Evolutionary conservation across 1,140 invertebrate genomes (phyloP).

Genomic region (Drosophila azteca): DNA sequence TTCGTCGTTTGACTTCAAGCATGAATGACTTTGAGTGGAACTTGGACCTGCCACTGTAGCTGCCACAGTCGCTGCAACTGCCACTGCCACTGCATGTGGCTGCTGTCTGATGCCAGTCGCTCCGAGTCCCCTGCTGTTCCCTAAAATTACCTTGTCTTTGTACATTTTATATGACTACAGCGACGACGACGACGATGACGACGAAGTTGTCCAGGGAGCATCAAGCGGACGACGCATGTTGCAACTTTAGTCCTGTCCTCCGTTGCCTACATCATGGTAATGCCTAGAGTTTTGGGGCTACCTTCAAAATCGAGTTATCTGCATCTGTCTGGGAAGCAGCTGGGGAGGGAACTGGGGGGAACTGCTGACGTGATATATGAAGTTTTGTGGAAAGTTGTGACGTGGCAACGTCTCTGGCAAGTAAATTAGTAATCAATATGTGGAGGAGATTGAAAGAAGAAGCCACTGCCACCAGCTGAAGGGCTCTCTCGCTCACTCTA

Average conservation of each 20-base stretch:
- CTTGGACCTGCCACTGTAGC: slow-evolving; percentile 43
- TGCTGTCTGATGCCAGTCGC: background rate
- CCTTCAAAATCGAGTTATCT: slow-evolving; percentile 60
- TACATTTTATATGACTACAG: slow-evolving; percentile 70
- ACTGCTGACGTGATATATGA: slow-evolving; percentile 36
- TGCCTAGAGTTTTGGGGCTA: slow-evolving; percentile 42
- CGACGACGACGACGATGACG: background rate
- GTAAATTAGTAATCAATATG: slow-evolving; percentile 76
- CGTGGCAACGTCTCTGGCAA: slow-evolving; percentile 28
- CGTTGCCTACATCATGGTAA: slow-evolving; percentile 44
- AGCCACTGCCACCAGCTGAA: background rate
- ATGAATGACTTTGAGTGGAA: slow-evolving; percentile 73
- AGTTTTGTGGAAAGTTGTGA: slow-evolving; percentile 32
- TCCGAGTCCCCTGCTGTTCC: slow-evolving; percentile 14
- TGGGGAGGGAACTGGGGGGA: background rate
- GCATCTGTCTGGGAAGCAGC: slow-evolving; percentile 27
- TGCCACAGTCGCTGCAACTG: slow-evolving; percentile 17
- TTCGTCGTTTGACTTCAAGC: slow-evolving; percentile 71
- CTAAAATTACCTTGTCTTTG: slow-evolving; percentile 53
- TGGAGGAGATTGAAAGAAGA: slow-evolving; percentile 20
- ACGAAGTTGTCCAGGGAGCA: slow-evolving; percentile 47
- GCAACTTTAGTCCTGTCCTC: slow-evolving; percentile 41
- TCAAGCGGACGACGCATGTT: slow-evolving; percentile 43
- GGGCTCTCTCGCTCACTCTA: background rate
- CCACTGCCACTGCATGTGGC: slow-evolving; percentile 48